Conservation (phyloP, 1,140 invertebrate genomes). For the Meloidogyne hapla region DNA sequence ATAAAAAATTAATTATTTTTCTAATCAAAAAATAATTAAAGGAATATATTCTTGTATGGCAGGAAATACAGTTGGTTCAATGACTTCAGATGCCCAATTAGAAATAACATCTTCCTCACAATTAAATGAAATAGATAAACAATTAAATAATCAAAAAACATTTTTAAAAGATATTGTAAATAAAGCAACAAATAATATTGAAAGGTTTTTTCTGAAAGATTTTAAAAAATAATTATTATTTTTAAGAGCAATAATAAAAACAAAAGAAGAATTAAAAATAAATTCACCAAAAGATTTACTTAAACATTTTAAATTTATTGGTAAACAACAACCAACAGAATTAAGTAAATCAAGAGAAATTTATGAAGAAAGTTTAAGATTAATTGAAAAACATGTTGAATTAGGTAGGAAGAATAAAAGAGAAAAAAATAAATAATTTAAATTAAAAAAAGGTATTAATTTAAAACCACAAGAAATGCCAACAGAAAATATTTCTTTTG, state of each 20-base stretch:
- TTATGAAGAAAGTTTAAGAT: constrained; percentile 59
- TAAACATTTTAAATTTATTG: constrained; percentile 57
- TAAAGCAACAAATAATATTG: constrained; percentile 58
- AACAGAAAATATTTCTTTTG: constrained; percentile 59
- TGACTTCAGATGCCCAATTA: constrained; percentile 55
- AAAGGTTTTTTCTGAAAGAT: constrained; percentile 40
- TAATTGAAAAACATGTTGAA: constrained; percentile 62
- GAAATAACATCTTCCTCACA: constrained; percentile 43
- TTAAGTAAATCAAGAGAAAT: constrained; percentile 59
- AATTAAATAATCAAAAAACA: constrained; percentile 38
- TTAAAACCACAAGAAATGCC: constrained; percentile 46
- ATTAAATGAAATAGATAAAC: constrained; percentile 47
- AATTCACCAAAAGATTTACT: constrained; percentile 51
- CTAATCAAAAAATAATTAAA: constrained; percentile 33
- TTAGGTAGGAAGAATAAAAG: constrained; percentile 38
- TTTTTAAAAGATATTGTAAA: constrained; percentile 53
- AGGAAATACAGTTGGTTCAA: constrained; percentile 55
- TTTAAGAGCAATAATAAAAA: constrained; percentile 54
- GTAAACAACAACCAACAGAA: constrained; percentile 56
- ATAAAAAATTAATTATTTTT: background rate
- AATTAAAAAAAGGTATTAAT: constrained; percentile 38
- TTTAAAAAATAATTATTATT: background rate
- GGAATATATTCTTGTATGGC: constrained; percentile 62
- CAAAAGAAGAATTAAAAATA: constrained; percentile 46
- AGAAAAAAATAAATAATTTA: background rate